A percentile compares a stretch with the other conserved stretches of the same genome.
phyloP scores from a whole-genome alignment of 2,888 invertebrate species.

The Plagiodera versicolora region DNA sequence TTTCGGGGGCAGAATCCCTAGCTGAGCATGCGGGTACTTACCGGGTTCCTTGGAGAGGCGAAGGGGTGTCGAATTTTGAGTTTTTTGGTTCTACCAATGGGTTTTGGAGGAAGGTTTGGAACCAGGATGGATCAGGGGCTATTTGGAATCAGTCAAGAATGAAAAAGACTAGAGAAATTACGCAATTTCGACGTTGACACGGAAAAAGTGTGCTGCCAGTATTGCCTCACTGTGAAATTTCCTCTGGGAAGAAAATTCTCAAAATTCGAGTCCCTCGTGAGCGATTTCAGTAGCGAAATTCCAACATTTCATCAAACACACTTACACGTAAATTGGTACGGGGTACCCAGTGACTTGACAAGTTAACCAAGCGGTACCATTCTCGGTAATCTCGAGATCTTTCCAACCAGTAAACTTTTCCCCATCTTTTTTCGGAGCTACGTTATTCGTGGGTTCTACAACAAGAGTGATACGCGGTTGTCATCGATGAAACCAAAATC shows the following conservation, averaged over 20 bases:
- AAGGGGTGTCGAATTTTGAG: too few species aligned
- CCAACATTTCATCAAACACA: neutral
- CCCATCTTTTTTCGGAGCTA: constrained; percentile 64
- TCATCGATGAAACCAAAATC: neutral
- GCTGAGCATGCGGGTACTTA: neutral
- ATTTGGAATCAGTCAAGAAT: too few species aligned
- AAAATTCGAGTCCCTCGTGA: neutral
- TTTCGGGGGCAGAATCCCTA: constrained; percentile 49
- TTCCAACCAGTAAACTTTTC: constrained; percentile 63
- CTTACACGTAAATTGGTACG: constrained; percentile 53
- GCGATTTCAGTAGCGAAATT: too few species aligned
- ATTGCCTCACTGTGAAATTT: too few species aligned
- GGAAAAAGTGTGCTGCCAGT: too few species aligned
- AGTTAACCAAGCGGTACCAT: constrained; percentile 63
- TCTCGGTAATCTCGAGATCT: constrained; percentile 59
- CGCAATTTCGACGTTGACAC: too few species aligned
- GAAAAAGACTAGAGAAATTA: too few species aligned
- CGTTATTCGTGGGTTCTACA: constrained; percentile 64
- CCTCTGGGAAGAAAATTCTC: neutral
- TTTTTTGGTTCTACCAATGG: too few species aligned
- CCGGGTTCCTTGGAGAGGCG: neutral
- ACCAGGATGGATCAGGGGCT: too few species aligned
- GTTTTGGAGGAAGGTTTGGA: too few species aligned
- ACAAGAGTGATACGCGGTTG: constrained; percentile 11
- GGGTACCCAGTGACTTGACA: constrained; percentile 63